Percentiles rank a stretch among this genome's conserved stretches.
Evolutionary conservation across 2,113 vertebrate genomes (phyloP).

Genomic region (Catharus bicknelli): DNA sequence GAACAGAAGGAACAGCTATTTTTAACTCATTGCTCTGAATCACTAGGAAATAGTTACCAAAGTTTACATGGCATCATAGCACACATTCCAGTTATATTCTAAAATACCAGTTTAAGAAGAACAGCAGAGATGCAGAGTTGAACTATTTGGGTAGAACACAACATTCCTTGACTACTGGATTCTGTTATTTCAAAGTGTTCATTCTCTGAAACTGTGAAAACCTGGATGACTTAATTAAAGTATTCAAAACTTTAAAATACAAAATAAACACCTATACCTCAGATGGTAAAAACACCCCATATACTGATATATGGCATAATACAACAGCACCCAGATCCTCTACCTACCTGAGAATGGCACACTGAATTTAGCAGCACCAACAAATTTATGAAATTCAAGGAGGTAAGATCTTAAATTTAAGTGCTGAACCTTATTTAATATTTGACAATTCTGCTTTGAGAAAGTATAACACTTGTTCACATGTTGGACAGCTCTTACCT

Average conservation of each 20-base stretch:
- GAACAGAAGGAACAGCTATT: background rate
- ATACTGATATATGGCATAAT: background rate
- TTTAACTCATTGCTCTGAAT: background rate
- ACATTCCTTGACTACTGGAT: background rate
- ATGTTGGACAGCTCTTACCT: background rate
- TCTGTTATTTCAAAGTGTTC: background rate
- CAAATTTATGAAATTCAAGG: background rate
- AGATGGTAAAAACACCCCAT: rapidly evolving
- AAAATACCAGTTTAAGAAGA: background rate
- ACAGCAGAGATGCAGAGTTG: background rate
- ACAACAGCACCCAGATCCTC: background rate
- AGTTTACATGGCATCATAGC: background rate
- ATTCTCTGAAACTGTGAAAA: background rate
- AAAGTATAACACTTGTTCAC: background rate
- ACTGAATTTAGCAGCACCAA: background rate
- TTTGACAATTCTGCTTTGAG: background rate
- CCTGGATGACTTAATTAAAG: background rate
- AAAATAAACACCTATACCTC: background rate
- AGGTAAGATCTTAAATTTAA: background rate
- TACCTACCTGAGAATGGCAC: rapidly evolving
- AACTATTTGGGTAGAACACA: background rate
- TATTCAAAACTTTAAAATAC: background rate
- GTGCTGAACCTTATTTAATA: background rate
- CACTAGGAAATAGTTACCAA: background rate
- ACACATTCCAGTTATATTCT: background rate